Evolutionary conservation across 2,888 invertebrate genomes (phyloP).

Genomic region (Cheilosia impressa): DNA sequence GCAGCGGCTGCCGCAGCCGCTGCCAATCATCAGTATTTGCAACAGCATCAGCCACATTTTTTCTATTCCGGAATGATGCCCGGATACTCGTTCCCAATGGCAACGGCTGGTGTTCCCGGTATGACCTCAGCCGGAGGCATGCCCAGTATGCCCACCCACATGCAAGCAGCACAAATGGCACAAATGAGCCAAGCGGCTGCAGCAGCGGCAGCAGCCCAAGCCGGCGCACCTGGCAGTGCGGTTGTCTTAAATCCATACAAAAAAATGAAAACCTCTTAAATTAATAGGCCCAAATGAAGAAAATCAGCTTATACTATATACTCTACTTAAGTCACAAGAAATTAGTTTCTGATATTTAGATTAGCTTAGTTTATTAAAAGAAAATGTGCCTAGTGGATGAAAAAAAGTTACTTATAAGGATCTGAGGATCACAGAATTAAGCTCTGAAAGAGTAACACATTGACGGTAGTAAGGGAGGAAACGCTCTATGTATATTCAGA

Average conservation of each 20-base stretch:
- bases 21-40: conserved; percentile 77
- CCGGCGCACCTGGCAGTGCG: conserved; percentile 79
- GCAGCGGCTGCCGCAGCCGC: conserved; percentile 76
- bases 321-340: conserved; percentile 61
- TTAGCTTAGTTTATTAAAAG: conserved; percentile 58
- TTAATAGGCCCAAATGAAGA: neutral
- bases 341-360: conserved; percentile 51
- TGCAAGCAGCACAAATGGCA: conserved; percentile 72
- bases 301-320: neutral
- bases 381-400: conserved; percentile 70
- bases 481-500: neutral
- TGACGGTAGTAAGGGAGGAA: conserved; percentile 29
- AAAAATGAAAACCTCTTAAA: conserved; percentile 92
- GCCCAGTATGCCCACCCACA: conserved; percentile 83
- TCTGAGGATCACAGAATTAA: conserved; percentile 16
- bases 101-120: conserved; percentile 81
- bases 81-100: conserved; percentile 85
- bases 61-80: conserved; percentile 84
- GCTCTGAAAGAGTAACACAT: conserved; percentile 43
- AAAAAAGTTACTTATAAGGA: conserved; percentile 43
- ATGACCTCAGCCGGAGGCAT: conserved; percentile 75
- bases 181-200: conserved; percentile 78
- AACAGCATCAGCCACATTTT: conserved; percentile 80
- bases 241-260: conserved; percentile 92
- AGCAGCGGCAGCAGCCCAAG: conserved; percentile 75